Evolutionary conservation across 1,140 invertebrate species (phyloP), one percentile per base, ranked within the genome.

Genomic region (Parasteatoda tepidariorum): DNA sequence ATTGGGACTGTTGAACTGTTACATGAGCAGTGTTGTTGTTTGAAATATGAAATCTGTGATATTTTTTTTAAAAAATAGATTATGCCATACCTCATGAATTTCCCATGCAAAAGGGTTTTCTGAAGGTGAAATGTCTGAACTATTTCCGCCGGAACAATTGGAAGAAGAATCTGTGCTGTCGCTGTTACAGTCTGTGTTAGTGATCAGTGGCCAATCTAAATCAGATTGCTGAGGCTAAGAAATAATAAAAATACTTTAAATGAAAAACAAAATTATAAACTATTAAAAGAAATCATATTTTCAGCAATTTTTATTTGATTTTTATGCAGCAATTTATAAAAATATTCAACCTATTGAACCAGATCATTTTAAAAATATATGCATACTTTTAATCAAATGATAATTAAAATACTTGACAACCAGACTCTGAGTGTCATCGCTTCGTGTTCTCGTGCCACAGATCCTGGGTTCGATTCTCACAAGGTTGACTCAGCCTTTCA

Each of bases 181-280:
- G 86, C 95, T 95, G 87, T 94, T 95, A 87, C 94, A 94, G 75
- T 95, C 93, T 88, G 94, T 95, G 88, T 96, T 96, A 67, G 95
- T 95, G 15, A 95, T 96, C 76, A 95, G 90, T 87, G 89, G 95
- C 94, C 94, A 96, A 88, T 96, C 95, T 59, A 93, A 93, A 70
- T 87, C 86, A 26, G 84, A 93, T 93, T 90, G 66, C 13, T 66
- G 84, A 59, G 75, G 70, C 84, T 84, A 59, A 2, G 5, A n/a
- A n/a, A 62, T 13, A 75, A 30, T 57, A 15, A 4, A 73, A 54
- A 57, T 38, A 7, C 13, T n/a, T 41, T 76, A 91, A 81, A 91
- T 92, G 87, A 92, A 92, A 71, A 92, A 92, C 85, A 92, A 92
- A 75, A 91, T 92, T 68, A 90, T 89, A 64, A n/a, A n/a, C n/a